Evolutionary conservation across 2,888 invertebrate genomes (phyloP).

Genomic region (Netelia inedita): DNA sequence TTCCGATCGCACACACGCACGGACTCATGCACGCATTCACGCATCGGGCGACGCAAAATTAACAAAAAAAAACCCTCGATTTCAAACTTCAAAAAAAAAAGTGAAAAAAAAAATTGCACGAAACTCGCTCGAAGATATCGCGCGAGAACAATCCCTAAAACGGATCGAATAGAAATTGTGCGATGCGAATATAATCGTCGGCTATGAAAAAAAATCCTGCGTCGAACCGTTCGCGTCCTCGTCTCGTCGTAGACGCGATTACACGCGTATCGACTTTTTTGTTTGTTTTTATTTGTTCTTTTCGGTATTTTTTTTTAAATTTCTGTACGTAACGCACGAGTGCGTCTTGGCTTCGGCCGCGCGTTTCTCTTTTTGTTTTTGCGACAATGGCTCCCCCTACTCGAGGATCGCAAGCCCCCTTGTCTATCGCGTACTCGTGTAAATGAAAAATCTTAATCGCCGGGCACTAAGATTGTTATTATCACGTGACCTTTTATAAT

Average conservation of each 20-base stretch:
- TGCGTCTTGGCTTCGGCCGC: slow-evolving; percentile 8
- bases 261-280: slow-evolving; percentile 10
- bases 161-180: slow-evolving; percentile 58
- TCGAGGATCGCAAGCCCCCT: slow-evolving; percentile 63
- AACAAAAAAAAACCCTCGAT: not conserved
- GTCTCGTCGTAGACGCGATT: slow-evolving; percentile 27
- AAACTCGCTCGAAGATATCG: no score
- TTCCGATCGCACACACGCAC: not conserved
- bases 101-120: no score
- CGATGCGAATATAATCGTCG: slow-evolving; percentile 56
- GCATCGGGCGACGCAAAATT: not conserved
- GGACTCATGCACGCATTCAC: not conserved
- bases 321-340: slow-evolving; percentile 14
- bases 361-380: not conserved
- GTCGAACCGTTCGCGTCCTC: slow-evolving; percentile 37
- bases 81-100: not conserved
- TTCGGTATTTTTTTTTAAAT: not conserved
- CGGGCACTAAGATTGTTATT: slow-evolving; percentile 63
- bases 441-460: slow-evolving; percentile 41
- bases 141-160: slow-evolving; percentile 19
- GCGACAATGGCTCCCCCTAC: slow-evolving; percentile 60
- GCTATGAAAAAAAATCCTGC: slow-evolving; percentile 39
- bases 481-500: slow-evolving; percentile 54
- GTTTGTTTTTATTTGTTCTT: not conserved
- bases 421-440: slow-evolving; percentile 47